A percentile compares a stretch with the other conserved stretches of the same genome.
Evolutionary conservation across 2,797 vertebrate genomes (phyloP).

Genomic region (Brachyalestes nurse): DNA sequence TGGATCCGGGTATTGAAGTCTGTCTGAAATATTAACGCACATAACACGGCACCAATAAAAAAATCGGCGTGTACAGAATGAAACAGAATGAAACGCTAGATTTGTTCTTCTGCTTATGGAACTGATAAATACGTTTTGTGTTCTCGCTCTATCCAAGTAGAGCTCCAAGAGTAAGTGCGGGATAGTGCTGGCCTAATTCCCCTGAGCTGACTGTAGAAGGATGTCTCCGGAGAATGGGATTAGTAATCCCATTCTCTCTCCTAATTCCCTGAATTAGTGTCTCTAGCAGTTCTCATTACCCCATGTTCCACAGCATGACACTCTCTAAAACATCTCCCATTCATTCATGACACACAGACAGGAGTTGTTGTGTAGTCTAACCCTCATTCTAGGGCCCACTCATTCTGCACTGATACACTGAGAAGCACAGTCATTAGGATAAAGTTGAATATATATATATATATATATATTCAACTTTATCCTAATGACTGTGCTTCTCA

Average conservation of each 20-base stretch:
- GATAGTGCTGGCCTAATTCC: slow-evolving; percentile 31
- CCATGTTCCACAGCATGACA: background rate
- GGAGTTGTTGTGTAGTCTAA: background rate
- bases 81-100: no score
- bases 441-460: no score
- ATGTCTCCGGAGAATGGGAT: slow-evolving; percentile 22
- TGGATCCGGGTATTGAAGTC: no score
- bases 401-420: no score
- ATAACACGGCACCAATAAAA: no score
- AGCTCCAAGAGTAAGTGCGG: slow-evolving; percentile 24
- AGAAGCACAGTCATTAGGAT: background rate
- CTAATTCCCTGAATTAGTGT: slow-evolving; percentile 55
- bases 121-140: background rate
- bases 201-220: background rate
- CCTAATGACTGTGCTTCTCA: background rate
- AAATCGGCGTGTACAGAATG: background rate
- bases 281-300: slow-evolving; percentile 27
- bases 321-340: background rate
- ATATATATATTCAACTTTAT: no score
- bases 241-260: slow-evolving; percentile 45
- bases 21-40: no score
- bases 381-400: background rate
- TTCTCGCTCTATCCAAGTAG: slow-evolving; percentile 33
- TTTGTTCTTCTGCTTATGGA: background rate
- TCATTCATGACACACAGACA: background rate